These are phyloP conservation scores for Epinephelus coioides DNA, from an alignment of 2,797 vertebrate genomes.

Conservation along the genomic window DNA sequence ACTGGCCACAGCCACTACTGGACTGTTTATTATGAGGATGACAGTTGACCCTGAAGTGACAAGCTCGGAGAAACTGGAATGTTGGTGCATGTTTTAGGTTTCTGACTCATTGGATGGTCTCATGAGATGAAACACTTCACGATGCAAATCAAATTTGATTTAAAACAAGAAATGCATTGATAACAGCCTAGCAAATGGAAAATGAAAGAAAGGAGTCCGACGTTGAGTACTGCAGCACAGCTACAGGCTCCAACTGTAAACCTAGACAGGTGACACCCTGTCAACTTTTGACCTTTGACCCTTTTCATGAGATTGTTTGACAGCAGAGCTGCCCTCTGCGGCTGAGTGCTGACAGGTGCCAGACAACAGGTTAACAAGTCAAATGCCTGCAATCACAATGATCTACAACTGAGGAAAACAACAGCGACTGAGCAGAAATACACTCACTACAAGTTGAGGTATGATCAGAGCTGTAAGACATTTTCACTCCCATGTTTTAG, in stretches of 20 bases:
- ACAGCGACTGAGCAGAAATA: background rate
- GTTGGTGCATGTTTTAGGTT: background rate
- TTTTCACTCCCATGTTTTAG: background rate
- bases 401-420: slow-evolving; percentile 36
- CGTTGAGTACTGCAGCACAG: background rate
- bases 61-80: background rate
- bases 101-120: background rate
- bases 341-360: slow-evolving; percentile 61
- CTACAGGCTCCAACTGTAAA: background rate
- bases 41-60: background rate
- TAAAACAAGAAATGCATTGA: background rate
- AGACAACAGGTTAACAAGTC: slow-evolving; percentile 58
- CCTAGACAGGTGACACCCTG: slow-evolving; percentile 45
- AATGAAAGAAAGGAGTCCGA: background rate
- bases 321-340: slow-evolving; percentile 49
- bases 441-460: background rate
- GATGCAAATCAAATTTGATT: background rate
- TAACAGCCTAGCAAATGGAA: background rate
- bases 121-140: background rate
- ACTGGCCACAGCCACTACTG: slow-evolving; percentile 5
- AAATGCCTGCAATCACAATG: slow-evolving; percentile 46
- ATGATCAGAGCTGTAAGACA: background rate
- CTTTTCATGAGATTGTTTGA: slow-evolving; percentile 44
- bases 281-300: slow-evolving; percentile 66
- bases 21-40: slow-evolving; percentile 15